These are phyloP conservation scores for Polyommatus icarus DNA, from an alignment of 2,888 invertebrate genomes.

Conservation along the genomic window DNA sequence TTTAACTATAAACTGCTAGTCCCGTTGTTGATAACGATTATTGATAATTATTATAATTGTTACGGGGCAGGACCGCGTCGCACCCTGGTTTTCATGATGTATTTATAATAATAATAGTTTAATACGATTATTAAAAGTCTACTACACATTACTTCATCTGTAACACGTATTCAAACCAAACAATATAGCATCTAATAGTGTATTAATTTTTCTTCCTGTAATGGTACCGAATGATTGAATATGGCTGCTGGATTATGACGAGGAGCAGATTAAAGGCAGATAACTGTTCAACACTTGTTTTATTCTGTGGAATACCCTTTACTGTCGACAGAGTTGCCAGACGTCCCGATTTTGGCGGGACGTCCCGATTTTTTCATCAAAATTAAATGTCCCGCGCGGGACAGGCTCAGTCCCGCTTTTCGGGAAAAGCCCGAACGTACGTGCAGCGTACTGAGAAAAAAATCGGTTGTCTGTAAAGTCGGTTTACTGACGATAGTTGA, in stretches of 20 bases:
- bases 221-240: constrained; percentile 78
- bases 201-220: constrained; percentile 79
- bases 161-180: constrained; percentile 80
- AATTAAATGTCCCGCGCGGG: too few relatives aligned
- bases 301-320: constrained; percentile 47
- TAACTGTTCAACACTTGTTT: constrained; percentile 78
- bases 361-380: too few relatives aligned
- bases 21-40: constrained; percentile 63
- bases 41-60: constrained; percentile 55
- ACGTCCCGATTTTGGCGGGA: too few relatives aligned
- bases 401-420: too few relatives aligned
- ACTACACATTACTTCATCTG: constrained; percentile 77
- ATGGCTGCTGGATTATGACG: constrained; percentile 78
- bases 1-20: constrained; percentile 76
- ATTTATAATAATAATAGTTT: constrained; percentile 74
- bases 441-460: too few relatives aligned
- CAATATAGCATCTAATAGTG: constrained; percentile 77
- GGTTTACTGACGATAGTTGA: too few relatives aligned
- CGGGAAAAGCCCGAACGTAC: too few relatives aligned
- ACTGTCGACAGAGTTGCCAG: too few relatives aligned
- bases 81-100: constrained; percentile 79
- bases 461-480: too few relatives aligned
- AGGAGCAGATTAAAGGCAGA: constrained; percentile 78
- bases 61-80: constrained; percentile 70
- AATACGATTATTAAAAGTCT: constrained; percentile 67